Percentiles rank a stretch among this genome's conserved stretches.
phyloP scores from a whole-genome alignment of 2,797 vertebrate species.

The Rhinophrynus dorsalis region DNA sequence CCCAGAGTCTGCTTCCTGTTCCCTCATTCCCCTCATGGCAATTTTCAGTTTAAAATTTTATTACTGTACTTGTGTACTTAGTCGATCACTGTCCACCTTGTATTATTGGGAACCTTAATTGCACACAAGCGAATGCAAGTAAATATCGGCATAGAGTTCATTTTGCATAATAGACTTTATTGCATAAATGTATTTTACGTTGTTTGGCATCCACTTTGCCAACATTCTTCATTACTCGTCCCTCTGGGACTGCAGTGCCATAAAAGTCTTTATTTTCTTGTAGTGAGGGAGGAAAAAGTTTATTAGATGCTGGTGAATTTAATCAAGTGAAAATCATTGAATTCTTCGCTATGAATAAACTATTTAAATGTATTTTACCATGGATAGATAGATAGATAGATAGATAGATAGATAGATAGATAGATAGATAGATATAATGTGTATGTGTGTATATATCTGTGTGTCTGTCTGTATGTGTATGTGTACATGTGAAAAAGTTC shows the following conservation, averaged over 20 bases:
- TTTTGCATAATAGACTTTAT: conserved; percentile 47
- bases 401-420: too few species aligned
- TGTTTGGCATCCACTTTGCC: conserved; percentile 34
- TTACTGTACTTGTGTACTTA: conserved; percentile 42
- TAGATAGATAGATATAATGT: too few species aligned
- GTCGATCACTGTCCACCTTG: conserved; percentile 47
- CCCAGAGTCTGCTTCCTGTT: conserved; percentile 26
- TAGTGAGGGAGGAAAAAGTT: conserved; percentile 7
- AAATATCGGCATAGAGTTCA: conserved; percentile 40
- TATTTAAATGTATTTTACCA: too few species aligned
- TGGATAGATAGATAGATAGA: too few species aligned
- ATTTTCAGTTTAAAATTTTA: conserved; percentile 47
- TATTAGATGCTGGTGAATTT: conserved; percentile 15
- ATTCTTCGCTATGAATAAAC: background rate
- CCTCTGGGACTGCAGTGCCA: conserved; percentile 15
- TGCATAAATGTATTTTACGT: conserved; percentile 40
- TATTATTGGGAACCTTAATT: conserved; percentile 48
- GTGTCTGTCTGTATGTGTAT: too few species aligned
- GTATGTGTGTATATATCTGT: too few species aligned
- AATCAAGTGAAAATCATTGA: background rate
- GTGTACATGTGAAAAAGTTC: too few species aligned
- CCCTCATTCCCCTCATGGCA: conserved; percentile 43
- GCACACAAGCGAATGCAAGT: conserved; percentile 44
- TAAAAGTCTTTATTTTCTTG: conserved; percentile 29
- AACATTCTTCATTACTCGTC: conserved; percentile 36